These are phyloP conservation scores for Mormoops blainvillei DNA, from an alignment of 2,113 vertebrate genomes.

Conservation along the genomic window DNA sequence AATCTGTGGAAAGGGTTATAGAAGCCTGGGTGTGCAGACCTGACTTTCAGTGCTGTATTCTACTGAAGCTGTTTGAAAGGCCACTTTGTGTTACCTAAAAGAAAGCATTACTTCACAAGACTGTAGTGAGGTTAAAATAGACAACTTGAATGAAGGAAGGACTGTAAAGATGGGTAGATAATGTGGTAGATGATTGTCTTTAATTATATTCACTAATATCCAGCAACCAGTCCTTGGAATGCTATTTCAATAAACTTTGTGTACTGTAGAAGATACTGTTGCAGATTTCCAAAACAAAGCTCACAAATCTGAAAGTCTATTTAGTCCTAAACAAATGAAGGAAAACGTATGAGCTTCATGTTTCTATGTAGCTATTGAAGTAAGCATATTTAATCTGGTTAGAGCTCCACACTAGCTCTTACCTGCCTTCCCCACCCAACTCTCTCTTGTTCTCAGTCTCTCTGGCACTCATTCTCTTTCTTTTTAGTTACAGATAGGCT, in stretches of 20 bases:
- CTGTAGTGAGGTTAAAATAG: constrained; percentile 14
- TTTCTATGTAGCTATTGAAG: constrained; percentile 49
- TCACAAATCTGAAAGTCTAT: constrained; percentile 51
- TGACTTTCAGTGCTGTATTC: neutral
- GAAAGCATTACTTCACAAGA: neutral
- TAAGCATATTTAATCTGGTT: constrained; percentile 43
- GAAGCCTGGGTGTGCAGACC: neutral
- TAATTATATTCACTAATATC: constrained; percentile 41
- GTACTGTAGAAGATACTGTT: constrained; percentile 47
- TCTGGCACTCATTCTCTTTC: neutral
- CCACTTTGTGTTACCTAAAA: constrained; percentile 17
- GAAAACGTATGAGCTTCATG: constrained; percentile 50
- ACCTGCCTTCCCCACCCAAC: neutral
- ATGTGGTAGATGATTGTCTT: neutral
- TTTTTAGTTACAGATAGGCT: neutral
- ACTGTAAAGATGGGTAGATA: neutral
- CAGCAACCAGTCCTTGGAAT: constrained; percentile 32
- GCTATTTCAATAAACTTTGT: constrained; percentile 35
- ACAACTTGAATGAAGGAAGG: neutral
- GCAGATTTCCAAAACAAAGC: constrained; percentile 39
- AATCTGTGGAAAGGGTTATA: neutral
- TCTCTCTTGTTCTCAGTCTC: neutral
- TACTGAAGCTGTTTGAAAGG: neutral
- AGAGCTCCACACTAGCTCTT: neutral
- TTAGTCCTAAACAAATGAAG: neutral